Base-by-base conservation (phyloP, 2,113 vertebrate genomes). In the Epinephelus cyanopodus region DNA sequence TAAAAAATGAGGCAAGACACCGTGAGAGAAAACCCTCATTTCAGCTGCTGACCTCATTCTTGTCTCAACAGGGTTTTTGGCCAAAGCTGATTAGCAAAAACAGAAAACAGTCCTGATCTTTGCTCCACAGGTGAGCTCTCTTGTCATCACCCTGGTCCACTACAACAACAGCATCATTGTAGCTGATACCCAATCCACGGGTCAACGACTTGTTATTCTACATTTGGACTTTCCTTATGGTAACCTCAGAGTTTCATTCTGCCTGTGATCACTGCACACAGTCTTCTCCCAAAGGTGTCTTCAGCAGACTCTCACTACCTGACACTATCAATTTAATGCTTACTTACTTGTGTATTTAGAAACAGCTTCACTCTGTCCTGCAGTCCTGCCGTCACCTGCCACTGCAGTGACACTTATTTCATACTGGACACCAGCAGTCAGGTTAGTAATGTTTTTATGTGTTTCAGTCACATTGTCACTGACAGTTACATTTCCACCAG, bases 341-440 rank as follows among this genome's bases (percentile, higher is more conserved):
- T 21, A 58, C 57, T 60, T 60, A 60, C 25, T 60, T 60, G 57
- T 29, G 25, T 60, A 29, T 17, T 2, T 23, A 27, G 12, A 23
- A 25, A 58, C 4, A 27, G 56, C 13, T 13, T 17, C 1, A 39
- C 11, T 69, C 48, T 9, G 15, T 69, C 48, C 66, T 14, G 13
- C 25, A 53, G 47, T 69, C 13, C 3, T 12, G 18, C 4, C 2
- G 29, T 60, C 70, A 29, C 1, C 42, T 60, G 70, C 56, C 70
- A 73, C 70, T 60, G 70, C 70, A 45, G 33, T 60, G 3, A 73
- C 70, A 29, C 0, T 47, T 12, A 72, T 42, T 1, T n/a, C 3
- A 7, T 42, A 45, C 37, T 72, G 53, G 4, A 57, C 69, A 14
- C 69, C 69, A 60, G 70, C 39, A 73, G 15, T 48, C 79, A 92